Base-by-base conservation (phyloP, 1,140 invertebrate species). In the Drosophila rhopaloa region DNA sequence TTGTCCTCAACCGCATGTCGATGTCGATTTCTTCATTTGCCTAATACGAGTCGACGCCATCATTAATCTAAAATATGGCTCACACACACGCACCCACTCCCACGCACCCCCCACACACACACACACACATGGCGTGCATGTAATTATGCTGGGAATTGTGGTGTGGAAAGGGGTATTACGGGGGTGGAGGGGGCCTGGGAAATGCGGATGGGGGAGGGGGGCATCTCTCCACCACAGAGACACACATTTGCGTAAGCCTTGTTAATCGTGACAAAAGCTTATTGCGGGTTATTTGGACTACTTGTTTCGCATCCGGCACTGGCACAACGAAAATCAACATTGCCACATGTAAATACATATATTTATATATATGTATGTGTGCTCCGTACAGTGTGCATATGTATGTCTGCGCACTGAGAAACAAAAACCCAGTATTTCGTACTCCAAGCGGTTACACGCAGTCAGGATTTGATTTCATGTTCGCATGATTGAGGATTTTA, bases 221-320 rank as follows among this genome's bases (percentile, higher is more conserved):
- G 24, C 37, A 37, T 37, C 10, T 48, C 32, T 29, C 73, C 60
- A 51, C 47, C 58, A 59, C 47, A 61, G 58, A 72, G 55, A 67
- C 62, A 53, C 60, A 66, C 68, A 83, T 86, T 77, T 88, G 83
- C 76, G 83, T 88, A 86, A 86, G 84, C 83, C 83, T 83, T 86
- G 83, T 86, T 86, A 86, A 86, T 86, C 83, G 83, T 86, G 83
- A 86, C 83, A 86, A 86, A 86, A 86, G 83, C 83, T 86, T 86
- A 86, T 86, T 86, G 83, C 83, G 83, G 83, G 84, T 86, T 86
- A 86, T 86, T 86, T 86, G 79, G 83, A 88, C 83, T 88, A 86
- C 83, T 86, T 86, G 83, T 86, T 86, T 86, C 83, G 81, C 83
- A 89, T 88, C 76, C 83, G 83, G 76, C 76, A 79, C 72, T 76